Evolutionary conservation across 2,888 invertebrate genomes (phyloP), one percentile per base, ranked within the genome.

Genomic region (Hypercompe scribonia): DNA sequence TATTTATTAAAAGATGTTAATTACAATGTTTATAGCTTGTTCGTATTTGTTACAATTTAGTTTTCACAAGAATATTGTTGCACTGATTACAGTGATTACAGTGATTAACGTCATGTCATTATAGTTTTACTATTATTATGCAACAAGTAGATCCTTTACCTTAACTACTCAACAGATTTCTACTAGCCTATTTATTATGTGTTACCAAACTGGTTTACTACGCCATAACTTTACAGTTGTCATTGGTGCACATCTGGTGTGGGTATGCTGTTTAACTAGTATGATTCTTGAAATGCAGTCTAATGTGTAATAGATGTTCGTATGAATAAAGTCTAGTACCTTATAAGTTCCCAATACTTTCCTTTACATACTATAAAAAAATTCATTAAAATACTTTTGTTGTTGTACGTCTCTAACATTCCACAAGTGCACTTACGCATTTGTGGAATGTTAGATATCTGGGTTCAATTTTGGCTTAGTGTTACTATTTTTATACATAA

Each of bases 221-320:
- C 5, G 28, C 4, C 76, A 78, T 58, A 66, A 66, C 71, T 69
- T 36, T 63, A 76, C 74, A 70, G 75, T 79, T 78, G 73, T 73
- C 71, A 71, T 72, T 75, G 65, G 73, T 79, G 50, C 72, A 58
- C 66, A 75, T 75, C 70, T 80, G 42, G 63, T 75, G 73, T 69
- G 74, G 74, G 71, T 71, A 71, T 74, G 70, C 67, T 81, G 75
- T 77, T 13, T 36, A 68, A 68, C 72, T 68, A 68, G 68, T 31
- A 72, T 64, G 24, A 63, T 61, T 24, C n/a, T 64, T 64, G 28
- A 58, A 65, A 24, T 50, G 64, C 68, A 72, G 64, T 68, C 39
- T 72, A 65, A 68, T 31, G 36, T 63, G 28, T 64, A 24, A 63
- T 34, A 67, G 54, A 72, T 72, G 64, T 68, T 68, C 39, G n/a